Evolutionary conservation across 2,797 vertebrate species (phyloP).

Genomic region (Labroides dimidiatus): DNA sequence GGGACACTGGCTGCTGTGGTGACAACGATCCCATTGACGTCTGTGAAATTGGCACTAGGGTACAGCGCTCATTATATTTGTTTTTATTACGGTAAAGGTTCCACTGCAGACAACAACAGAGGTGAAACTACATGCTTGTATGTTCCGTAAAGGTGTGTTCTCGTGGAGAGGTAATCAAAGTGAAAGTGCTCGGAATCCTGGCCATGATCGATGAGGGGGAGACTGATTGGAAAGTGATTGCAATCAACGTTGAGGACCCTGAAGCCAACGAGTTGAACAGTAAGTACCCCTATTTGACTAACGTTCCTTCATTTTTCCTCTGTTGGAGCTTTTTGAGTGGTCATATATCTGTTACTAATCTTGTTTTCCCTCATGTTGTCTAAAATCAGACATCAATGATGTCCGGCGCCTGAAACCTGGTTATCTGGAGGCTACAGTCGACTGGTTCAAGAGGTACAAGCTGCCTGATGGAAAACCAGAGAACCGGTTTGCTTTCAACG

Average conservation of each 20-base stretch:
- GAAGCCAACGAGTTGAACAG: slow-evolving; percentile 90
- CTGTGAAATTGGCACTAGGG: slow-evolving; percentile 97
- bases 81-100: neutral
- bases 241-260: slow-evolving; percentile 93
- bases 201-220: slow-evolving; percentile 98
- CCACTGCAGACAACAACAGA: neutral
- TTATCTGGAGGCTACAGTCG: slow-evolving; percentile 93
- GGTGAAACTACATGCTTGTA: slow-evolving; percentile 1
- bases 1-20: slow-evolving; percentile 90
- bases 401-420: slow-evolving; percentile 93
- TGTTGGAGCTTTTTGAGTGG: neutral
- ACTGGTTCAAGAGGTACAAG: slow-evolving; percentile 98
- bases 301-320: neutral
- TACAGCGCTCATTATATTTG: slow-evolving; percentile 63
- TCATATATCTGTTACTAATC: neutral
- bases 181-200: slow-evolving; percentile 94
- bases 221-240: slow-evolving; percentile 99
- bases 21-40: slow-evolving; percentile 99
- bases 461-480: slow-evolving; percentile 98
- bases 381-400: slow-evolving; percentile 88
- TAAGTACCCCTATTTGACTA: slow-evolving; percentile 60
- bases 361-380: neutral
- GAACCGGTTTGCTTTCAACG: slow-evolving; percentile 95
- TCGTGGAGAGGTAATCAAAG: slow-evolving; percentile 92
- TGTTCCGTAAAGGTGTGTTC: slow-evolving; percentile 86